These are phyloP conservation scores for Pissodes strobi DNA, from an alignment of 1,140 invertebrate species.

Conservation along the genomic window DNA sequence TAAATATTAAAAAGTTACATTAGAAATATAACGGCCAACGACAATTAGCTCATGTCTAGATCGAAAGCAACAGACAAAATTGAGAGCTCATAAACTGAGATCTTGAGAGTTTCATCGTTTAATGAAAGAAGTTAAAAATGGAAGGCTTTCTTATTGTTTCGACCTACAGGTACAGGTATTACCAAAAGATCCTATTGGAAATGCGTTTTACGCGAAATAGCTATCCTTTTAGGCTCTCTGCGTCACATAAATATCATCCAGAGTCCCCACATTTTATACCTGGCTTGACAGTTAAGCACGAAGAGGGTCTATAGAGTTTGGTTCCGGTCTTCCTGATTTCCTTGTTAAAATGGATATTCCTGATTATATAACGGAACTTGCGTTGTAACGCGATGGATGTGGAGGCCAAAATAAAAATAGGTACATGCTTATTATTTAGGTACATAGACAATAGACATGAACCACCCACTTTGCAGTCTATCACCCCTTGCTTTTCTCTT, in stretches of 20 bases:
- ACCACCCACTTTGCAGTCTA: constrained; percentile 8
- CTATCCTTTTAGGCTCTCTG: constrained; percentile 23
- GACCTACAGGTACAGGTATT: constrained; percentile 42
- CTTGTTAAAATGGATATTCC: too few relatives aligned
- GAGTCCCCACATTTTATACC: constrained; percentile 27
- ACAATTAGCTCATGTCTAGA: not conserved
- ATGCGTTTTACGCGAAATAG: constrained; percentile 34
- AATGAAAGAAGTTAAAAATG: constrained; percentile 2
- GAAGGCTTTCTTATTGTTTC: constrained; percentile 32
- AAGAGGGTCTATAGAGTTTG: constrained; percentile 18
- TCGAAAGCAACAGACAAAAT: not conserved
- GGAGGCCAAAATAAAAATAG: constrained; percentile 19
- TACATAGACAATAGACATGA: constrained; percentile 8
- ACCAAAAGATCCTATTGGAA: constrained; percentile 39
- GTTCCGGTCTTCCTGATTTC: constrained; percentile 15
- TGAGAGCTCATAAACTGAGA: not conserved
- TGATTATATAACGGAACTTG: constrained; percentile 24
- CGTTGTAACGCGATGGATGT: constrained; percentile 45
- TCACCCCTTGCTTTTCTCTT: too few relatives aligned
- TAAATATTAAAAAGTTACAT: too few relatives aligned
- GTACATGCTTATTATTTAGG: constrained; percentile 11
- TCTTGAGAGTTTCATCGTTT: not conserved
- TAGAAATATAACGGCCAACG: too few relatives aligned
- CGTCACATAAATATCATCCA: too few relatives aligned
- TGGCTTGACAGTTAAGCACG: too few relatives aligned